phyloP scores from a whole-genome alignment of 1,140 invertebrate species.

The Stegodyphus mimosarum region DNA sequence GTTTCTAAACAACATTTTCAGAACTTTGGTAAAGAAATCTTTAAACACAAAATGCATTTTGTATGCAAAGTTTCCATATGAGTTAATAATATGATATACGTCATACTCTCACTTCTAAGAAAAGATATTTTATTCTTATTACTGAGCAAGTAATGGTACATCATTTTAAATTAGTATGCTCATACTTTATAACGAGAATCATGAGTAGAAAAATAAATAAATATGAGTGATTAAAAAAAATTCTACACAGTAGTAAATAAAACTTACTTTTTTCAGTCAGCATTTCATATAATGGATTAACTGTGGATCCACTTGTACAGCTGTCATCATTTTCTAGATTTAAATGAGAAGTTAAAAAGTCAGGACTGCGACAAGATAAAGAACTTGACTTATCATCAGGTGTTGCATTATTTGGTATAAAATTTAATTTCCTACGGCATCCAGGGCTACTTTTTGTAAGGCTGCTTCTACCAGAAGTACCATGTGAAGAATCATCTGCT shows the following conservation, averaged over 20 bases:
- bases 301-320: slow-evolving; percentile 33
- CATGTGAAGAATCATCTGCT: slow-evolving; percentile 26
- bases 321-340: slow-evolving; percentile 27
- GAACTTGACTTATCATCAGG: slow-evolving; percentile 37
- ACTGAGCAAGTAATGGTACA: too few species aligned
- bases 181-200: too few species aligned
- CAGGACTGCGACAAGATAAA: slow-evolving; percentile 38
- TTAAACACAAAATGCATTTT: too few species aligned
- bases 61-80: too few species aligned
- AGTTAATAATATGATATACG: too few species aligned
- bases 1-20: too few species aligned
- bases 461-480: slow-evolving; percentile 9
- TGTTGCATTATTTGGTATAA: slow-evolving; percentile 26
- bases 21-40: too few species aligned
- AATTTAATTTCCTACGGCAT: slow-evolving; percentile 23
- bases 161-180: too few species aligned
- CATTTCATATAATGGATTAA: slow-evolving; percentile 59
- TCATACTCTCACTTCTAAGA: too few species aligned
- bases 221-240: too few species aligned
- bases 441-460: slow-evolving; percentile 35
- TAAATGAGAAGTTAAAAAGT: slow-evolving; percentile 39
- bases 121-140: too few species aligned
- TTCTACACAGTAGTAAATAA: not conserved
- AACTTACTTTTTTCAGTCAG: slow-evolving; percentile 52
- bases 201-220: too few species aligned